Percentiles rank a stretch among this genome's conserved stretches.
Evolutionary conservation across 2,113 vertebrate genomes (phyloP).

Genomic region (Barbus barbus): DNA sequence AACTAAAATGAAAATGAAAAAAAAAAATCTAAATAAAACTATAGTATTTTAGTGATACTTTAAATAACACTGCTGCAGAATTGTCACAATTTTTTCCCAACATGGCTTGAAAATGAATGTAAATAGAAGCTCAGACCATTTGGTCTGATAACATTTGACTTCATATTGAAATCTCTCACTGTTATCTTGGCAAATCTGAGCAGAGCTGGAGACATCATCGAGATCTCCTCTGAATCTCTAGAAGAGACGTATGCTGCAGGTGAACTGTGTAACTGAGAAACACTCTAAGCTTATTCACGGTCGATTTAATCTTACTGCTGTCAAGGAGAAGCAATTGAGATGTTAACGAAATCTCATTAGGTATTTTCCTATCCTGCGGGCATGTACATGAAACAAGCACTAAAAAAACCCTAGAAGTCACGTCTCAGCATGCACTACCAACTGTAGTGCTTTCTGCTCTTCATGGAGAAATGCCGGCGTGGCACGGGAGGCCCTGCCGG

Average conservation of each 20-base stretch:
- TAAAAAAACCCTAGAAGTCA: not conserved
- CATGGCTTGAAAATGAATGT: not conserved
- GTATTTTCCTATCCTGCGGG: not conserved
- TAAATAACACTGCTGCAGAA: not conserved
- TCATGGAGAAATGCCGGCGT: not conserved
- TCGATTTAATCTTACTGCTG: not conserved
- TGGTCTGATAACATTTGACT: not conserved
- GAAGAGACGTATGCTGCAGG: not conserved
- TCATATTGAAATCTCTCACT: not conserved
- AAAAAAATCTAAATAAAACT: no score
- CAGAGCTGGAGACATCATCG: not conserved
- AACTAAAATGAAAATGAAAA: no score
- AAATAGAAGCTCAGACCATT: not conserved
- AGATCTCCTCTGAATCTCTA: not conserved
- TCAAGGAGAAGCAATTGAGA: constrained; percentile 20
- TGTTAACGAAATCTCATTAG: not conserved
- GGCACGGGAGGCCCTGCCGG: not conserved
- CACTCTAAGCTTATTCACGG: not conserved
- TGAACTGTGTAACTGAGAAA: not conserved
- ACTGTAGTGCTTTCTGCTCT: not conserved
- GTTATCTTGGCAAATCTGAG: not conserved
- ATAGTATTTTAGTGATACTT: not conserved
- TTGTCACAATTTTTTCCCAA: not conserved
- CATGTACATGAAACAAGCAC: not conserved
- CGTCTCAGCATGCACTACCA: constrained; percentile 2